Percentiles rank a stretch among this genome's conserved stretches.
Conservation (phyloP, 2,113 vertebrate species). For the Pardalotus punctatus region DNA sequence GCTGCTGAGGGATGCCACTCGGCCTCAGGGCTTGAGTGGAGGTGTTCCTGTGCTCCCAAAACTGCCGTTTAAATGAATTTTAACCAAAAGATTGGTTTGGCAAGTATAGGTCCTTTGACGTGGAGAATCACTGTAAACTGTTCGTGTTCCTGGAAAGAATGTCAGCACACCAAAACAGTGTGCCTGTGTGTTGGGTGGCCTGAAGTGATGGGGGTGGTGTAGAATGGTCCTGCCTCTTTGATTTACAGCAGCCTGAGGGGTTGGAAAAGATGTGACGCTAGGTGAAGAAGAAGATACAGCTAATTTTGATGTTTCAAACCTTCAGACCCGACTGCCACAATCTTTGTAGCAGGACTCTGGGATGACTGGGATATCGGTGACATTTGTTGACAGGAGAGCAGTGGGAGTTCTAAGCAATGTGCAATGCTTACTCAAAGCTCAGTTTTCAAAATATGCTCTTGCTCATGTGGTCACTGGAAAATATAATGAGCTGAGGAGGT, state of each 20-base stretch:
- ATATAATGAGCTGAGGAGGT: not conserved
- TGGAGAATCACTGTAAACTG: not conserved
- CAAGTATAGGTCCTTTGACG: not conserved
- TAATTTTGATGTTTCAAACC: not conserved
- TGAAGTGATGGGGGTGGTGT: not conserved
- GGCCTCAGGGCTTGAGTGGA: not conserved
- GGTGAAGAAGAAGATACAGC: not conserved
- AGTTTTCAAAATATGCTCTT: not conserved
- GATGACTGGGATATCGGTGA: not conserved
- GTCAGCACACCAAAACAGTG: not conserved
- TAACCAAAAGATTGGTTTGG: not conserved
- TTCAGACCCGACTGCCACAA: not conserved
- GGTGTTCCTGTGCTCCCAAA: fast-evolving
- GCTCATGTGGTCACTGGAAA: fast-evolving
- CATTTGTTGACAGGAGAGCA: not conserved
- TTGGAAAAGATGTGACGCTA: not conserved
- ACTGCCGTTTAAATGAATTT: not conserved
- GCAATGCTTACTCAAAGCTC: not conserved
- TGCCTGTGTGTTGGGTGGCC: not conserved
- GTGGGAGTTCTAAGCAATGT: not conserved
- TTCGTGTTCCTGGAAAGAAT: not conserved
- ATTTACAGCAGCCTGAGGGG: not conserved
- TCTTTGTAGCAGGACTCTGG: not conserved
- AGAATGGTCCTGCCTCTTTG: not conserved
- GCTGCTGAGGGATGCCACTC: not conserved